phyloP scores from a whole-genome alignment of 2,113 vertebrate species.

The Labeo catla region DNA sequence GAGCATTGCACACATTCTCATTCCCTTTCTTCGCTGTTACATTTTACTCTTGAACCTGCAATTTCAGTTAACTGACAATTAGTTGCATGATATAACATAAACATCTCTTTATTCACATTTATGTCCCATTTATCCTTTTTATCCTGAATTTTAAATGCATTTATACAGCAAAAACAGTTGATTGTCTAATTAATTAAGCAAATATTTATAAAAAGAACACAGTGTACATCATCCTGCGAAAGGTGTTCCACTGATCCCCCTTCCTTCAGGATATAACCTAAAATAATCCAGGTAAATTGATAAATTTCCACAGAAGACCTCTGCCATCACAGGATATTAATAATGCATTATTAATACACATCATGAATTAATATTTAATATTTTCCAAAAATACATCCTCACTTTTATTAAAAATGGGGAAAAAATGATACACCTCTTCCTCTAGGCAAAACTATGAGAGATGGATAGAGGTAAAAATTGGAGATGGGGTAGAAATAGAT shows the following conservation, averaged over 20 bases:
- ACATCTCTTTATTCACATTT: background rate
- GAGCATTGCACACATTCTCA: background rate
- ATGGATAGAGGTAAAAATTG: constrained; percentile 4
- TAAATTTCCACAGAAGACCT: constrained; percentile 49
- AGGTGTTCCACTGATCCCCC: constrained; percentile 15
- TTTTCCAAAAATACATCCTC: constrained; percentile 45
- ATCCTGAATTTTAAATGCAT: background rate
- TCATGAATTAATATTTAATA: constrained; percentile 54
- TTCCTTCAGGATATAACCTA: background rate
- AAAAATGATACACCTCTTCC: constrained; percentile 37
- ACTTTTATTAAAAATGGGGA: constrained; percentile 34
- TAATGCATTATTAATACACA: constrained; percentile 57
- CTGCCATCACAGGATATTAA: constrained; percentile 54
- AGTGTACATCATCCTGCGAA: background rate
- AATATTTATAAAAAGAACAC: constrained; percentile 5
- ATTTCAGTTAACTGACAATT: background rate
- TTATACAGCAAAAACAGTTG: background rate
- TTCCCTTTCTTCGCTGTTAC: background rate
- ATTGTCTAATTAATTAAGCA: background rate
- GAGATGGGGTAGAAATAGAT: constrained; percentile 15
- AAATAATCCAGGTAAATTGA: constrained; percentile 49
- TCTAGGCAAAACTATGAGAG: constrained; percentile 11
- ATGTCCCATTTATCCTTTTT: background rate
- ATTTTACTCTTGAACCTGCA: background rate
- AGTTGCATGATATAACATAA: background rate